phyloP scores from a whole-genome alignment of 2,113 vertebrate species.

The Pristiophorus japonicus region DNA sequence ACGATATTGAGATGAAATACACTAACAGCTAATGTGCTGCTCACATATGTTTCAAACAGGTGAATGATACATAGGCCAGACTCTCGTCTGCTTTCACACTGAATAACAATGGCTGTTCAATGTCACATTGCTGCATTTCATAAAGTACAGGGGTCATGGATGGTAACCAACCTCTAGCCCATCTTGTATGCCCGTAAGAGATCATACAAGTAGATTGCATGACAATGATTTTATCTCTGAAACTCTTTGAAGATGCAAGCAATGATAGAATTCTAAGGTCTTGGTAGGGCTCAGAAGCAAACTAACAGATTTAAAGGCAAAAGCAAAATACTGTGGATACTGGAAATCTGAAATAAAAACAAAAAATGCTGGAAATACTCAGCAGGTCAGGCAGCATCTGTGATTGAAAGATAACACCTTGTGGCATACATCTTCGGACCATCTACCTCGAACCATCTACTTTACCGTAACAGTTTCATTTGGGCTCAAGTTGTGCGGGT shows the following conservation, averaged over 20 bases:
- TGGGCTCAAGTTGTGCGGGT: not conserved
- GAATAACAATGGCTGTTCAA: not conserved
- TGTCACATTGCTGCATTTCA: not conserved
- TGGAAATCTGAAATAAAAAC: too few species aligned
- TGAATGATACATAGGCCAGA: not conserved
- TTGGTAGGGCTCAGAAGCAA: not conserved
- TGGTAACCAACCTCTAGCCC: not conserved
- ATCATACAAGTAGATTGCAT: not conserved
- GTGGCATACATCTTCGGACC: not conserved
- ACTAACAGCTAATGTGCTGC: not conserved
- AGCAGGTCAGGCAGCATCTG: too few species aligned
- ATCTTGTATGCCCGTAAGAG: not conserved
- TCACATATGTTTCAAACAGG: not conserved
- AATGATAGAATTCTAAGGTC: not conserved
- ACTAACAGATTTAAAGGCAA: not conserved
- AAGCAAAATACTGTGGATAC: too few species aligned
- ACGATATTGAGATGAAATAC: not conserved
- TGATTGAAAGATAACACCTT: not conserved
- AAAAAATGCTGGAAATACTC: too few species aligned
- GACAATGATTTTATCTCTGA: not conserved
- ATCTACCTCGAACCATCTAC: not conserved
- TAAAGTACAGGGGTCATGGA: not conserved
- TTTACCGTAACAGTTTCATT: not conserved
- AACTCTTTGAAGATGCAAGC: not conserved
- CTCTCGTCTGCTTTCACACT: not conserved